Evolutionary conservation across 2,888 invertebrate species (phyloP).

Genomic region (Cylloceria caligata): DNA sequence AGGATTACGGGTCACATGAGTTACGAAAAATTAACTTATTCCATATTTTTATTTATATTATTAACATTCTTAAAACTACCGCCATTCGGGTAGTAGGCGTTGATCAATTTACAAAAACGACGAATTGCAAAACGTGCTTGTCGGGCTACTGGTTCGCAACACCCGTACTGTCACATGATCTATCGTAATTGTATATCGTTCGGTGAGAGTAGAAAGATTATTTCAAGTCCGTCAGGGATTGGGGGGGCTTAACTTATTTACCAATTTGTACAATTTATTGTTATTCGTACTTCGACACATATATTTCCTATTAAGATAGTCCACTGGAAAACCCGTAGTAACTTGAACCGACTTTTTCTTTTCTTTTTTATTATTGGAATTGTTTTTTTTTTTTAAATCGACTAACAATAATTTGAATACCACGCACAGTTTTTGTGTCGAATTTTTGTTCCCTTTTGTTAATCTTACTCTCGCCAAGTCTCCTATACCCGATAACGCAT

Average conservation of each 20-base stretch:
- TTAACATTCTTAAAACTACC: slow-evolving; percentile 63
- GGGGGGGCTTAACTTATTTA: slow-evolving; percentile 68
- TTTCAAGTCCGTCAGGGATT: slow-evolving; percentile 23
- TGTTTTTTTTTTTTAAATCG: too few relatives aligned
- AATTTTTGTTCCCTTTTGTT: too few relatives aligned
- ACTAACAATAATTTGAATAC: too few relatives aligned
- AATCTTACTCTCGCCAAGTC: too few relatives aligned
- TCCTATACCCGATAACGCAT: too few relatives aligned
- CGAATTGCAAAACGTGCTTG: slow-evolving; percentile 72
- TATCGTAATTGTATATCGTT: slow-evolving; percentile 68
- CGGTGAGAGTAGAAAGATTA: slow-evolving; percentile 46
- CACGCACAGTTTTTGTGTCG: too few relatives aligned
- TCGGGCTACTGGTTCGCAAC: slow-evolving; percentile 52
- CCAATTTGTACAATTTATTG: slow-evolving; percentile 75
- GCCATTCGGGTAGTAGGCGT: slow-evolving; percentile 65
- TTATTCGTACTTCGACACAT: slow-evolving; percentile 67
- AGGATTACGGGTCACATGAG: neutral
- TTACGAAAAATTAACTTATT: slow-evolving; percentile 27
- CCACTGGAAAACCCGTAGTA: too few relatives aligned
- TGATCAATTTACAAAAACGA: slow-evolving; percentile 68
- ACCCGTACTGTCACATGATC: slow-evolving; percentile 51
- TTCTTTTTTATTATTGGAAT: too few relatives aligned
- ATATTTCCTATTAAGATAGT: slow-evolving; percentile 66
- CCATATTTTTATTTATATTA: slow-evolving; percentile 66
- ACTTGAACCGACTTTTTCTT: too few relatives aligned